Evolutionary conservation across 2,113 vertebrate genomes (phyloP).

Genomic region (Dipodomys ordii): DNA sequence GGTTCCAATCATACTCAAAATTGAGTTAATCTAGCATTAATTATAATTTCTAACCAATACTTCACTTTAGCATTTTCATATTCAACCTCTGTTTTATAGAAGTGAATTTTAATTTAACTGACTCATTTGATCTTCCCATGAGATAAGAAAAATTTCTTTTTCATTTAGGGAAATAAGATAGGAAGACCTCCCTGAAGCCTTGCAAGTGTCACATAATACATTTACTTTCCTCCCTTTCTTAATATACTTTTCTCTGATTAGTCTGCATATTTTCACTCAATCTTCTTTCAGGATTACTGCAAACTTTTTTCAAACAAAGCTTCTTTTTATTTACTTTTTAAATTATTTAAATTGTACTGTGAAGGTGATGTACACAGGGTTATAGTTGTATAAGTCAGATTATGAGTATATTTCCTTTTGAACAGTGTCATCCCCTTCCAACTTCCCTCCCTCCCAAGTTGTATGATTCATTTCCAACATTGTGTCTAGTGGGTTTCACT

Average conservation of each 20-base stretch:
- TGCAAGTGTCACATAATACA: neutral
- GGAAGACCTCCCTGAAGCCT: neutral
- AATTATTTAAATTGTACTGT: too few species aligned
- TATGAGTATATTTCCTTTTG: too few species aligned
- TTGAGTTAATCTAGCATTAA: neutral
- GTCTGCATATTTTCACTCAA: neutral
- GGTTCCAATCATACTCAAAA: neutral
- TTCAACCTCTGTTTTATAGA: neutral
- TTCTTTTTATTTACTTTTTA: too few species aligned
- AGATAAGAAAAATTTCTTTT: neutral
- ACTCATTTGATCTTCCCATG: neutral
- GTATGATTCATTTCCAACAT: too few species aligned
- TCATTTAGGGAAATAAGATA: neutral
- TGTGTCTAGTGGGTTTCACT: too few species aligned
- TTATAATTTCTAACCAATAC: neutral
- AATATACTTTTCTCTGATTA: neutral
- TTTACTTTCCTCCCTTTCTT: neutral
- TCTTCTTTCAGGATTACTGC: neutral
- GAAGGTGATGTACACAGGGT: too few species aligned
- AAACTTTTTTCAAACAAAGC: neutral
- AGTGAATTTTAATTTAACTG: constrained; percentile 29
- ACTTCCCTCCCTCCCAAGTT: too few species aligned
- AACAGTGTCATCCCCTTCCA: too few species aligned
- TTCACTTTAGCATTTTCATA: neutral
- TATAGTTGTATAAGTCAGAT: too few species aligned